Evolutionary conservation across 30 jellyfish, hydroid and myxozoan genomes (phyloP).

Genomic region (Cassiopea andromeda): DNA sequence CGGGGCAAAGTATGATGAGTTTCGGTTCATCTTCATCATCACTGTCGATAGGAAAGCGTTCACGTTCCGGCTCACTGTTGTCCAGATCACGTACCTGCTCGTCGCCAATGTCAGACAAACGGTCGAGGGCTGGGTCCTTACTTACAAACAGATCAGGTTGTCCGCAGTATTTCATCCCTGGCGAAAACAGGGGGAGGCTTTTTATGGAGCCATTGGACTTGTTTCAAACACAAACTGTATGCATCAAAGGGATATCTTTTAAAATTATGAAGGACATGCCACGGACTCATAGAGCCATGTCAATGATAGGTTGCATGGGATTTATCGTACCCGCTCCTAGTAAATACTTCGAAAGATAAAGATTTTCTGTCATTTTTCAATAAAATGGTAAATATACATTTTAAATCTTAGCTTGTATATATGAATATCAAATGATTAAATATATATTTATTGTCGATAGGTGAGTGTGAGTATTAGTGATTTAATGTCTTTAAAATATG

Average conservation of each 20-base stretch:
- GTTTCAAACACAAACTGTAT: conserved; percentile 58
- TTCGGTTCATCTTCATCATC: conserved; percentile 54
- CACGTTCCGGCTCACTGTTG: conserved; percentile 51
- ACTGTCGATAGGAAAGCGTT: conserved; percentile 50
- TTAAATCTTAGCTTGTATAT: background rate
- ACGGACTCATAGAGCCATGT: conserved; percentile 79
- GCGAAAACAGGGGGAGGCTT: conserved; percentile 72
- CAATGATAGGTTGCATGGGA: conserved; percentile 87
- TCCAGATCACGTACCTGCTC: conserved; percentile 61
- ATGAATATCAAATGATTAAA: background rate
- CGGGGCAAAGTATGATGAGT: conserved; percentile 71
- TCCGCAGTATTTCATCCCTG: conserved; percentile 81
- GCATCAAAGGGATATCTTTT: conserved; percentile 76
- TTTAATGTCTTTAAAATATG: background rate
- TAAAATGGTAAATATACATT: background rate
- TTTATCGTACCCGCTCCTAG: conserved; percentile 88
- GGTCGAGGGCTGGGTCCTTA: conserved; percentile 63
- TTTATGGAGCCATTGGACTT: conserved; percentile 64
- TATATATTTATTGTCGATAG: too few species aligned
- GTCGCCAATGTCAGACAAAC: conserved; percentile 63
- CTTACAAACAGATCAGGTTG: conserved; percentile 60
- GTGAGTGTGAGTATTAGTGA: background rate
- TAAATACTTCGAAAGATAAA: conserved; percentile 55
- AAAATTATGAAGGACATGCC: conserved; percentile 71
- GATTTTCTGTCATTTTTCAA: background rate